Evolutionary conservation across 2,113 vertebrate species (phyloP).

Genomic region (Mormyrus iriodes): DNA sequence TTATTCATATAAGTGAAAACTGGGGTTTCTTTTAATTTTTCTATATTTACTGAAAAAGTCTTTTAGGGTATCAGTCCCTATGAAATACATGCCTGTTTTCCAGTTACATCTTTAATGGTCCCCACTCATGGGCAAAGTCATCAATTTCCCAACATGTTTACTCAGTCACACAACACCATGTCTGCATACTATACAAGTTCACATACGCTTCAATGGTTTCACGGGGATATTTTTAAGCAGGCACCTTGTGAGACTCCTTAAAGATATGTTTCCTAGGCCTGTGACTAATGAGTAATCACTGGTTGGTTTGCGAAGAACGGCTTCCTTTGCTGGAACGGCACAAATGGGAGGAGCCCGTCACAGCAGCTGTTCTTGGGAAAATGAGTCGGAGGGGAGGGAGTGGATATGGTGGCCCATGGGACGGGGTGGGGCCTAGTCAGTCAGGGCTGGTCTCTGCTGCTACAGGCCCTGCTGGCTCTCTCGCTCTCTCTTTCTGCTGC

Average conservation of each 20-base stretch:
- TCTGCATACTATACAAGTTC: neutral
- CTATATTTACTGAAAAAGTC: neutral
- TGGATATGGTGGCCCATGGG: conserved; percentile 44
- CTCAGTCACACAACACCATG: neutral
- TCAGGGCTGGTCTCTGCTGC: conserved; percentile 42
- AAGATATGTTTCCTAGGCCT: neutral
- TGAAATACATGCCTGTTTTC: neutral
- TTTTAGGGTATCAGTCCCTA: neutral
- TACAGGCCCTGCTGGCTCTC: conserved; percentile 45
- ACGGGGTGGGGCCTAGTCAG: conserved; percentile 43
- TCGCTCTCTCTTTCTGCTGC: conserved; percentile 25
- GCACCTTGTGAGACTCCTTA: neutral
- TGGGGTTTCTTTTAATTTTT: neutral
- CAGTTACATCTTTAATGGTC: neutral
- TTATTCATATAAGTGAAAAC: neutral
- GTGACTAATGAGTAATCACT: neutral
- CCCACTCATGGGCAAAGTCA: neutral
- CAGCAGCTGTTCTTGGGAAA: conserved; percentile 56
- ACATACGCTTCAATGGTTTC: neutral
- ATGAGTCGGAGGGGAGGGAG: conserved; percentile 43
- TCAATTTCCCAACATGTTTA: neutral
- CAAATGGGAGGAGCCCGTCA: conserved; percentile 27
- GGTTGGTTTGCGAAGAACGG: neutral
- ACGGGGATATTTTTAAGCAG: neutral
- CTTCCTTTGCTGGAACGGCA: neutral